Evolutionary conservation across 1,140 invertebrate genomes (phyloP).

Genomic region (Manduca sexta): DNA sequence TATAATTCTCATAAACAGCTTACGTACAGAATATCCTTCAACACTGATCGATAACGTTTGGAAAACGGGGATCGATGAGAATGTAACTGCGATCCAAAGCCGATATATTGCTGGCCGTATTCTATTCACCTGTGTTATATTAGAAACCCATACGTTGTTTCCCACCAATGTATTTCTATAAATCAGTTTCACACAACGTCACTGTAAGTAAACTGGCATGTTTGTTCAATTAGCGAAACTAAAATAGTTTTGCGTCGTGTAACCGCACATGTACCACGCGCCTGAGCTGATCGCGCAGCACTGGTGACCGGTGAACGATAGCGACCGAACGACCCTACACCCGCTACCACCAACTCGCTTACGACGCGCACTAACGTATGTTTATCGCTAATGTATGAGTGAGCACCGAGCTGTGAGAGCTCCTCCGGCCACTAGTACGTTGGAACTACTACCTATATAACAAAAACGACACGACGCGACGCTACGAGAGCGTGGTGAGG

Average conservation of each 20-base stretch:
- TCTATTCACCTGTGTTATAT: constrained; percentile 45
- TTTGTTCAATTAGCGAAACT: constrained; percentile 39
- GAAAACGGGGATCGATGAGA: constrained; percentile 18
- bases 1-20: constrained; percentile 14
- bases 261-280: constrained; percentile 45
- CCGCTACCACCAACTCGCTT: constrained; percentile 44
- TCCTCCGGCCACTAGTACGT: constrained; percentile 1
- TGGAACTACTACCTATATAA: background rate
- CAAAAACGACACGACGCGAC: too few relatives aligned
- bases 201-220: constrained; percentile 50
- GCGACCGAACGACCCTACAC: constrained; percentile 53
- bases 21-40: constrained; percentile 22
- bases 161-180: constrained; percentile 38
- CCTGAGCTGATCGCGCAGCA: constrained; percentile 52
- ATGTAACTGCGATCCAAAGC: constrained; percentile 12
- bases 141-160: constrained; percentile 34
- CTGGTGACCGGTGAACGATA: constrained; percentile 64
- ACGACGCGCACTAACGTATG: constrained; percentile 27
- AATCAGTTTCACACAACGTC: constrained; percentile 51
- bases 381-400: constrained; percentile 26
- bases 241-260: constrained; percentile 20
- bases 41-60: constrained; percentile 22
- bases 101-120: constrained; percentile 16
- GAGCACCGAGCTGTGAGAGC: background rate
- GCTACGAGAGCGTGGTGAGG: constrained; percentile 25